These are phyloP conservation scores for Acholoe squamosa DNA, from an alignment of 2,888 invertebrate genomes.

Conservation along the genomic window DNA sequence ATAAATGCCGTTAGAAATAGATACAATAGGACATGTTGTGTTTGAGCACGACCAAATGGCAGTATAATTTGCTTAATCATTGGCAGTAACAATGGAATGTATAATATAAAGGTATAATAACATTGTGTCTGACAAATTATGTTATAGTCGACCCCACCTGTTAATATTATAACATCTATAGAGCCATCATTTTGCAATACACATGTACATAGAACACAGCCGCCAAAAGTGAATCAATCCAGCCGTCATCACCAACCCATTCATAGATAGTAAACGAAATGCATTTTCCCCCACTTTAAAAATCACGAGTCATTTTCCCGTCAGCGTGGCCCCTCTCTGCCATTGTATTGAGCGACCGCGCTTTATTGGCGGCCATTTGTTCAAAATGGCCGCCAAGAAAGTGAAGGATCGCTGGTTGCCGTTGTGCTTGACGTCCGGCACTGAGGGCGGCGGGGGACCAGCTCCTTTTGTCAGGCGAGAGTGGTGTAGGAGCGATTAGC, in stretches of 20 bases:
- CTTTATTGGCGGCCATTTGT: neutral
- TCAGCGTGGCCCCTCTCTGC: neutral
- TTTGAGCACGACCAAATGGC: too few species aligned
- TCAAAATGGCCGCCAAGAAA: constrained; percentile 12
- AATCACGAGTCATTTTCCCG: neutral
- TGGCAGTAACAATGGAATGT: too few species aligned
- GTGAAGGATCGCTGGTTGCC: constrained; percentile 37
- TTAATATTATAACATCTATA: too few species aligned
- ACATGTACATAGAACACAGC: neutral
- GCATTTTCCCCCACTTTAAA: constrained; percentile 21
- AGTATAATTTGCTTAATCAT: too few species aligned
- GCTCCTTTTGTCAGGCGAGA: constrained; percentile 47
- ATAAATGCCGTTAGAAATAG: too few species aligned
- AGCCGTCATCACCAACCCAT: neutral
- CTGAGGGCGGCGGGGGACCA: constrained; percentile 16
- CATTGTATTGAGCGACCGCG: constrained; percentile 21
- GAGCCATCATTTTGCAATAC: neutral
- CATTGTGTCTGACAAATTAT: too few species aligned
- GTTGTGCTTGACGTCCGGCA: constrained; percentile 9
- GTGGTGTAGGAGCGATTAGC: constrained; percentile 56
- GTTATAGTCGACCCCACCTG: too few species aligned
- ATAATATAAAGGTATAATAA: too few species aligned
- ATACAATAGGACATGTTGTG: too few species aligned
- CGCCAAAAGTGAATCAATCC: neutral
- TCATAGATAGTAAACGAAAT: neutral